Percentiles rank a stretch among this genome's conserved stretches.
Conservation (phyloP, 2,888 invertebrate species). For the Zygaena filipendulae region DNA sequence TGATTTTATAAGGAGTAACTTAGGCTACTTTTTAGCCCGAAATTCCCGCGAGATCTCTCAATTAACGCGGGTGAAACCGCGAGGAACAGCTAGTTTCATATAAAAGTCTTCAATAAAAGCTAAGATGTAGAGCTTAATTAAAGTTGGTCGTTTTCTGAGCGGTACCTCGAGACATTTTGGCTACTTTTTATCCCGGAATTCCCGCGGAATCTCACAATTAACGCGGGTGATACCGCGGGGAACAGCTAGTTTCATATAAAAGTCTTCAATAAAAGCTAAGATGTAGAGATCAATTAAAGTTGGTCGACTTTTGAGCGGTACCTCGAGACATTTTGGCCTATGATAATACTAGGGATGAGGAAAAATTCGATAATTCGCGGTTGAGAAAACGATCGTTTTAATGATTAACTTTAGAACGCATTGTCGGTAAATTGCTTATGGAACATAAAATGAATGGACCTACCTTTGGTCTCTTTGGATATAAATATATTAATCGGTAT, state of each 20-base stretch:
- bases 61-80: too few relatives aligned
- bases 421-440: slow-evolving; percentile 45
- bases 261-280: slow-evolving; percentile 11
- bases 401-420: slow-evolving; percentile 57
- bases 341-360: slow-evolving; percentile 62
- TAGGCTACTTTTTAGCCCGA: too few relatives aligned
- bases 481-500: too few relatives aligned
- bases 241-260: too few relatives aligned
- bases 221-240: too few relatives aligned
- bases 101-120: slow-evolving; percentile 11
- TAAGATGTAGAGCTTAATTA: slow-evolving; percentile 13
- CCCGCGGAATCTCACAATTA: too few relatives aligned
- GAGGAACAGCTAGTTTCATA: too few relatives aligned
- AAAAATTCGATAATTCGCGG: slow-evolving; percentile 67
- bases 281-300: slow-evolving; percentile 13
- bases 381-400: slow-evolving; percentile 62
- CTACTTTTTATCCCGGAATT: too few relatives aligned
- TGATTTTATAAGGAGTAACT: too few relatives aligned
- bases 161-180: too few relatives aligned
- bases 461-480: too few relatives aligned
- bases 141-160: slow-evolving; percentile 28
- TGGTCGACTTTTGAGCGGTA: slow-evolving; percentile 35
- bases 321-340: slow-evolving; percentile 62
- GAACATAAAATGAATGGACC: slow-evolving; percentile 28
- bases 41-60: too few relatives aligned